Evolutionary conservation across 2,888 invertebrate genomes (phyloP), one percentile per base, ranked within the genome.

Genomic region (Drosophila monieri): DNA sequence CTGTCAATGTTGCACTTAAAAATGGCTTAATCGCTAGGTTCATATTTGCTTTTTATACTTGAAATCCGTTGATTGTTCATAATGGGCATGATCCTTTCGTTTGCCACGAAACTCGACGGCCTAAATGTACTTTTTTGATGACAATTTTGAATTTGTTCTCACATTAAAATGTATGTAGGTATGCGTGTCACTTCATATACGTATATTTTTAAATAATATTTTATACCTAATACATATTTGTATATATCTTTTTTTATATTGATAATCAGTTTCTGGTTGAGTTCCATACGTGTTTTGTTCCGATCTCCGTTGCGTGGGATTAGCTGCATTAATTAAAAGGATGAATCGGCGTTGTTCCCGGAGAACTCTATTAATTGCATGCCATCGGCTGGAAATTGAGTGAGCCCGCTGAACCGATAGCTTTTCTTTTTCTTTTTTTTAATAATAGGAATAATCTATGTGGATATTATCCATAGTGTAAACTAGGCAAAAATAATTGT

Each of bases 11-110:
- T 80, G 67, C 79, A 77, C 77, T 85, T 81, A 81, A 62, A 81
- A 77, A 81, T 75, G 51, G 70, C 85, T 83, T 83, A 85, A 54
- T 55, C 57, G 46, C 77, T 81, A 85, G 30, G 51, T 61, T 58
- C 48, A 55, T 74, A 57, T 73, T 72, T 80, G 57, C 64, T 74
- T 64, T 64, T 70, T 61, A 67, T 67, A 69, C 52, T 73, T 80
- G 75, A 85, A 81, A 85, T 81, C 79, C 77, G 55, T 74, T 79
- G 79, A 78, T 85, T 85, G 70, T 70, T 72, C 54, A 41, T 53
- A 39, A 15, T 49, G 52, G 14, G 62, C 35, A 35, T 35, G 35
- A 35, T 32, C 15, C 54, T 54, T 41, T 55, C 54, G 58, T 41
- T 9, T 15, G 10, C 35, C 35, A n/a, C 12, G n/a, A 32, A 32